Evolutionary conservation across 2,888 invertebrate genomes (phyloP).

Genomic region (Alcis repandata): DNA sequence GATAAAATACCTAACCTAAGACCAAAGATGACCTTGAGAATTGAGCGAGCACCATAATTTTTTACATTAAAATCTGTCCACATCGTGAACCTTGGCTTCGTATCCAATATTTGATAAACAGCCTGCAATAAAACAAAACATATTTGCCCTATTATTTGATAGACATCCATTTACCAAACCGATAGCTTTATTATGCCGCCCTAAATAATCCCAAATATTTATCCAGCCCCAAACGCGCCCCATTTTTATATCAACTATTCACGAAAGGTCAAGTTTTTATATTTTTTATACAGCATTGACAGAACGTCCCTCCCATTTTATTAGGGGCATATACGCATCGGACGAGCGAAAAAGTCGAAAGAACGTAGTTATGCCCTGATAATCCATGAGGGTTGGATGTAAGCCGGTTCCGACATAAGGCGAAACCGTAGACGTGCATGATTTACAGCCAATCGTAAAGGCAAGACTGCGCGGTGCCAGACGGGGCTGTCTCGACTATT

Average conservation of each 20-base stretch:
- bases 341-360: conserved; percentile 24
- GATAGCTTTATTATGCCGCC: conserved; percentile 29
- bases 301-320: conserved; percentile 29
- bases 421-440: conserved; percentile 42
- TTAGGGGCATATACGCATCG: conserved; percentile 26
- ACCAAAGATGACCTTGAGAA: background rate
- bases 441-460: conserved; percentile 55
- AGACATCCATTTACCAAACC: conserved; percentile 29
- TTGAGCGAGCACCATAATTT: background rate
- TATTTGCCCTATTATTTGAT: conserved; percentile 27
- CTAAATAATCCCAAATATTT: conserved; percentile 35
- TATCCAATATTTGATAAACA: conserved; percentile 25
- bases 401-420: conserved; percentile 41
- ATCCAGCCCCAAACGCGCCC: conserved; percentile 15
- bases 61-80: conserved; percentile 19
- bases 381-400: conserved; percentile 26
- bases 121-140: conserved; percentile 32
- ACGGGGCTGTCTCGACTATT: conserved; percentile 44
- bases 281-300: conserved; percentile 23
- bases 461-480: conserved; percentile 51
- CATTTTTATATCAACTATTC: conserved; percentile 32
- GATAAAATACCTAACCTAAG: too few species aligned
- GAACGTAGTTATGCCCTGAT: conserved; percentile 31
- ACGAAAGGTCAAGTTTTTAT: conserved; percentile 36
- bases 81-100: conserved; percentile 6